Base-by-base conservation (phyloP, 2,888 invertebrate genomes). In the Microctonus brassicae region DNA sequence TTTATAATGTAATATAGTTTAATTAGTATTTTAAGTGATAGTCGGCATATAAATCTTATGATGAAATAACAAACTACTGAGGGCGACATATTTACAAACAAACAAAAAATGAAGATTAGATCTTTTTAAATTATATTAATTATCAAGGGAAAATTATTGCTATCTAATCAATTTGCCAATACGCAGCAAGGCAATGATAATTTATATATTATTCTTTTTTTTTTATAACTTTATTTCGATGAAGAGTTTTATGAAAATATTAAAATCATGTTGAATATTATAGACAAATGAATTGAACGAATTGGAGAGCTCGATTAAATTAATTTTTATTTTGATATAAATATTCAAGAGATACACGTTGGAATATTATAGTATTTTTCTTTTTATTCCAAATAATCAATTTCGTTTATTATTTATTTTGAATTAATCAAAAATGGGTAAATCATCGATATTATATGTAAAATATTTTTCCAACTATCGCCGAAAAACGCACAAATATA, bases 141-240 rank as follows among this genome's bases (percentile, higher is more conserved):
- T 47, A 20, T 7, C 29, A 7, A 29, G 3, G 3, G 29, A 29
- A 29, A 47, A n/a, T 5, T 7, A 47, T 17, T 47, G 7, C 6
- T 17, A n/a, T 47, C 47, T 17, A n/a, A 47, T 47, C 17, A 17
- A 47, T n/a, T 7, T 7, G 17, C 47, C 17, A 3, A 20, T 47
- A 6, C 7, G 9, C 7, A 47, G 4, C 1, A 47, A 17, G 1
- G 9, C 17, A 17, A 47, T 17, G 3, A 47, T 7, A 20, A 17
- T 17, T 20, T 3, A 7, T 17, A 17, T 1, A 17, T 73, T 72
- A 62, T 71, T 22, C 47, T 69, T 65, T 47, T 70, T 70, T 69
- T 64, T 58, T 13, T 1, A 33, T 58, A 47, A 61, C 60, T 58
- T 26, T 24, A 61, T 47, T 55, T 42, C 33, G 58, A 13, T 62